Evolutionary conservation across 2,888 invertebrate genomes (phyloP).

Genomic region (Pachliopta kotzebuea): DNA sequence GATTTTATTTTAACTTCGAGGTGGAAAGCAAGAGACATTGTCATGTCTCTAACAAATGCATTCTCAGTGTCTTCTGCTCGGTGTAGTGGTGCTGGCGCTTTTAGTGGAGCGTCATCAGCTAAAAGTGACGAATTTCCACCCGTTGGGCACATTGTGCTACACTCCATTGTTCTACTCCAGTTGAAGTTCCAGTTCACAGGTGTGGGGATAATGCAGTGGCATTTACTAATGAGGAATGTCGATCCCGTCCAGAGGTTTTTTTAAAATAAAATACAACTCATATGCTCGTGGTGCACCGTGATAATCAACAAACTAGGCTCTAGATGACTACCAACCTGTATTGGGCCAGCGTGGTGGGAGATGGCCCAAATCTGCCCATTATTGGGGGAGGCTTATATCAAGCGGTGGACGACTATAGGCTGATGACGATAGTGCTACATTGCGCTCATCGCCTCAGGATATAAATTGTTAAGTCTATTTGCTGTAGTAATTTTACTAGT

Average conservation of each 20-base stretch:
- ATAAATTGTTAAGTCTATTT: no score
- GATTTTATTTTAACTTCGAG: slow-evolving; percentile 13
- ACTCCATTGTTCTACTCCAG: slow-evolving; percentile 43
- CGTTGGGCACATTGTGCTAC: slow-evolving; percentile 51
- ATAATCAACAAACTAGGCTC: no score
- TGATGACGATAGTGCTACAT: no score
- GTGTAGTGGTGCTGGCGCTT: slow-evolving; percentile 35
- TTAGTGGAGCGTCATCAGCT: slow-evolving; percentile 45
- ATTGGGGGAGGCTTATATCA: no score
- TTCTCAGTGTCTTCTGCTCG: slow-evolving; percentile 30
- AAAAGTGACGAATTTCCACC: slow-evolving; percentile 47
- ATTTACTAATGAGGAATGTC: background rate
- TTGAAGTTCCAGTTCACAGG: slow-evolving; percentile 31
- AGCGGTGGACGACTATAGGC: no score
- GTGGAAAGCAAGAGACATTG: slow-evolving; percentile 18
- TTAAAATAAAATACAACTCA: no score
- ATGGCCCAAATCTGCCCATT: no score
- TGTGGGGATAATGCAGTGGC: slow-evolving; percentile 14
- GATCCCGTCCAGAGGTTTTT: background rate
- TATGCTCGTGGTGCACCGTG: no score
- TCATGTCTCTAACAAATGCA: slow-evolving; percentile 36
- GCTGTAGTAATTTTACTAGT: no score
- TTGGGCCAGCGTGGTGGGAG: no score
- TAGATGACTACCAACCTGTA: no score
- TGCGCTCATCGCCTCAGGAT: no score